phyloP scores from a whole-genome alignment of 2,113 vertebrate genomes.

The Megaleporinus macrocephalus region DNA sequence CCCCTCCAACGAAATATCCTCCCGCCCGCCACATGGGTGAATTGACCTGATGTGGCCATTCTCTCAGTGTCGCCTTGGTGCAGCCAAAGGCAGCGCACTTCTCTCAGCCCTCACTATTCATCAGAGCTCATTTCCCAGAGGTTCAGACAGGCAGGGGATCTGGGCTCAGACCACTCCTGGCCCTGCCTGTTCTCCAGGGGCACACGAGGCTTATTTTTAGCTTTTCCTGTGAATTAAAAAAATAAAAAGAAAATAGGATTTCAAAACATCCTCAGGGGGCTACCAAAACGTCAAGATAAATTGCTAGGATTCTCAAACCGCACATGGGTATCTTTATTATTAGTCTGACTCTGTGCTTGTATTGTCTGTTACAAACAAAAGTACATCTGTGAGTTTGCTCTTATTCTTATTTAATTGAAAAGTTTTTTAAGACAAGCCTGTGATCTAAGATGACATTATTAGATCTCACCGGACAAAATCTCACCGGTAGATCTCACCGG shows the following conservation, averaged over 20 bases:
- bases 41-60: conserved; percentile 19
- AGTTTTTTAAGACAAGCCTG: too few species aligned
- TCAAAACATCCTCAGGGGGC: neutral
- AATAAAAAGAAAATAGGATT: neutral
- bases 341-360: neutral
- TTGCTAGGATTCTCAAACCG: neutral
- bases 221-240: conserved; percentile 54
- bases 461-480: neutral
- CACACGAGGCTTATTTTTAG: conserved; percentile 52
- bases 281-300: neutral
- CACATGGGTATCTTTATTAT: neutral
- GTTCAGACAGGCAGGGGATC: conserved; percentile 1
- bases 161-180: conserved; percentile 24
- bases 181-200: conserved; percentile 38
- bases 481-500: too few species aligned
- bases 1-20: neutral
- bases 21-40: neutral
- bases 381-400: too few species aligned
- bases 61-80: neutral
- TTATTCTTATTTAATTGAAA: too few species aligned
- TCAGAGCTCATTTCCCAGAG: conserved; percentile 37
- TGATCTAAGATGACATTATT: too few species aligned
- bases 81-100: conserved; percentile 14
- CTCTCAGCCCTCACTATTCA: conserved; percentile 27
- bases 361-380: neutral